Base-by-base conservation (phyloP, 2,888 invertebrate species). In the Carcina quercana region DNA sequence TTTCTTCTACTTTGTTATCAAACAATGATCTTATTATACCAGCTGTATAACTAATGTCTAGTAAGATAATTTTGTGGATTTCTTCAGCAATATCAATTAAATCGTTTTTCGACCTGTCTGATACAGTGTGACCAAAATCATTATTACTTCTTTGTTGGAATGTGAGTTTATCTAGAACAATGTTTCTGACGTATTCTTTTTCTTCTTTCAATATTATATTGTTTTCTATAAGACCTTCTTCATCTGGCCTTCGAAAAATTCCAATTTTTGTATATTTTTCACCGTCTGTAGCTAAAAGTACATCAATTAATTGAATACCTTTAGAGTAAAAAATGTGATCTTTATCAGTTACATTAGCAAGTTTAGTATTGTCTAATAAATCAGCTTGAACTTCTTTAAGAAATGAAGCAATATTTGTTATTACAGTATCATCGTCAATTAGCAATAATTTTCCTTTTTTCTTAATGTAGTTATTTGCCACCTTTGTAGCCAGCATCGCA, bases 401-500 rank as follows among this genome's bases (percentile, higher is more conserved):
- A 17, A 17, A 17, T 5, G 17, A 5, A 17, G 17, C 17, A 17
- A 17, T 17, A 17, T 5, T 5, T 17, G 5, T 7, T 5, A 17
- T 17, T 17, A 5, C 17, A 5, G 17, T 17, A 5, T 17, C 5
- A 17, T 17, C 17, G 7, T 17, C 17, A 17, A 17, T 17, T n/a
- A n/a, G n/a, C n/a, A n/a, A n/a, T n/a, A n/a, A n/a, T n/a, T n/a
- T n/a, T n/a, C n/a, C n/a, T n/a, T n/a, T n/a, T n/a, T n/a, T n/a
- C 5, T 5, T 5, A 17, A 17, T 17, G 17, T 17, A 17, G n/a
- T n/a, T n/a, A 10, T 29, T 29, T 14, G 20, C 29, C n/a, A 29
- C 29, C 22, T 29, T 29, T 5, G 29, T 29, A 5, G 14, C 29
- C 3, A 29, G 5, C 8, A 29, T 2, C 12, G 21, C 29, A 5